Base-by-base conservation (phyloP, 2,888 invertebrate species). In the Ryuthela nishihirai region DNA sequence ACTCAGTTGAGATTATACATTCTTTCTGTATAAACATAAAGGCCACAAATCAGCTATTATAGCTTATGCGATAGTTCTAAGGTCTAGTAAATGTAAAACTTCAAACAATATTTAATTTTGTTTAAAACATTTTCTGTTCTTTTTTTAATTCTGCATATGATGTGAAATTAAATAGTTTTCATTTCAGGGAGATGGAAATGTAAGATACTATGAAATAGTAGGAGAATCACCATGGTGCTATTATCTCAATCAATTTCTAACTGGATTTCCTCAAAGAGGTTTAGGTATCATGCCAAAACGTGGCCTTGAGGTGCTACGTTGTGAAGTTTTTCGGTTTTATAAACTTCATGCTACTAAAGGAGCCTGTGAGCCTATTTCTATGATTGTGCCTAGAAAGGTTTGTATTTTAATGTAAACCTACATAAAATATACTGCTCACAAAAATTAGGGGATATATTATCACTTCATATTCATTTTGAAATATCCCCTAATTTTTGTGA, bases 191-290 rank as follows among this genome's bases (percentile, higher is more conserved):
- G 97, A 98, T 79, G 95, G 95, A 49, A 95, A 94, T 69, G 95
- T 98, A 70, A 82, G 95, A 66, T 95, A 92, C 76, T 92, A 90
- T 75, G 92, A 87, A 76, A 87, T 97, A 69, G 91, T 91, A 15
- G 87, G 92, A 1, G 92, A 93, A 72, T 86, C 90, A 3, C 94
- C 94, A 0, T 94, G 91, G 76, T 89, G 94, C 59, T 93, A 95
- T 76, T 97, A 92, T 77, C 91, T 98, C 73, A 95, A 89, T 79
- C 94, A 93, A 69, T 97, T 90, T 81, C 91, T 93, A 79, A 93
- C 95, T 29, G 89, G 93, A n/a, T 91, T 92, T 76, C 97, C 98
- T 46, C 97, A 98, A 76, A 82, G 95, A 79, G 95, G 95, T 72
- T 60, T 78, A 71, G 76, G 76, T 64, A 85, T 92, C 83, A 97